Percentiles rank a stretch among this genome's conserved stretches.
phyloP scores from a whole-genome alignment of 2,888 invertebrate species.

The Phaedon cochleariae region DNA sequence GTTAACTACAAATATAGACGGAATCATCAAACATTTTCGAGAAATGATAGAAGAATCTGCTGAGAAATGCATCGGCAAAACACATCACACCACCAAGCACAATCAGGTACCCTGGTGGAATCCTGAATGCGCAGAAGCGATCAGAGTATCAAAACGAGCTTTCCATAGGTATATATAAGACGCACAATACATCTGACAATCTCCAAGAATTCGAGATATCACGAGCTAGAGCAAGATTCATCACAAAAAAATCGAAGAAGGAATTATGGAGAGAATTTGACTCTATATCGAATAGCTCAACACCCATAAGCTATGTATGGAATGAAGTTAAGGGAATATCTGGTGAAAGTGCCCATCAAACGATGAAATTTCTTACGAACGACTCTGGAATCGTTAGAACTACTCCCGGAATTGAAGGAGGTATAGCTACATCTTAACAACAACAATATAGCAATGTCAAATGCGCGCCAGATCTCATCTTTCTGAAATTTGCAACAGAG shows the following conservation, averaged over 20 bases:
- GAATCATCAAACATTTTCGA: conserved; percentile 6
- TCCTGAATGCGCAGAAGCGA: not conserved
- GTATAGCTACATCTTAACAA: conserved; percentile 8
- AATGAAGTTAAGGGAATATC: not conserved
- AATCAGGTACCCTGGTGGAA: conserved; percentile 6
- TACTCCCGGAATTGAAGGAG: not conserved
- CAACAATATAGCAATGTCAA: not conserved
- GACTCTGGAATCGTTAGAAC: not conserved
- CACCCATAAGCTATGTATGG: not conserved
- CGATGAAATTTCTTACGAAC: not conserved
- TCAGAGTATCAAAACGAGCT: conserved; percentile 5
- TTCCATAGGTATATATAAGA: conserved; percentile 9
- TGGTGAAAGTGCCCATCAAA: not conserved
- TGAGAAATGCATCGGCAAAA: conserved; percentile 9
- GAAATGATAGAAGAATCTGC: conserved; percentile 1
- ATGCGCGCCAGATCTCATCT: not conserved
- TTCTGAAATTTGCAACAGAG: not conserved
- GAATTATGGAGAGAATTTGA: not conserved
- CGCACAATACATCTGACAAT: conserved; percentile 6
- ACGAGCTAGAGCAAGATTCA: not conserved
- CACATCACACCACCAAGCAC: not conserved
- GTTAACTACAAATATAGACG: conserved; percentile 7
- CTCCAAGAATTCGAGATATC: not conserved
- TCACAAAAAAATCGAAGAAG: not conserved
- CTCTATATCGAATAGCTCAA: not conserved